Conservation (phyloP, 92 coral and sea anemone species). For the Anthopleura xanthogrammica region DNA sequence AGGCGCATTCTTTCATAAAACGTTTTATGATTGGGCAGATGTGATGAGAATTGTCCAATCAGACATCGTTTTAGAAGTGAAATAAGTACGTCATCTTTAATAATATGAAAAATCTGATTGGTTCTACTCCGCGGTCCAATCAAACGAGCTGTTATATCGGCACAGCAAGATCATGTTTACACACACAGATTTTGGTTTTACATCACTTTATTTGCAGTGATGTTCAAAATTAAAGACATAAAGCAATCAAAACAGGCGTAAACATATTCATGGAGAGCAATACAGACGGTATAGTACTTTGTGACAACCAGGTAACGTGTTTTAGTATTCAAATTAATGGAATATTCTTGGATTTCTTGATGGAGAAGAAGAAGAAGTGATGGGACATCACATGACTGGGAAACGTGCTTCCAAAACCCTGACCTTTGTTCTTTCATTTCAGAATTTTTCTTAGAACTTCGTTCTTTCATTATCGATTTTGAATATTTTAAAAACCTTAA, state of each 20-base stretch:
- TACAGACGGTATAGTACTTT: slow-evolving; percentile 41
- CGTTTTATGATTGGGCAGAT: slow-evolving; percentile 20
- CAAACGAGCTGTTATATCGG: not conserved
- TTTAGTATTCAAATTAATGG: not conserved
- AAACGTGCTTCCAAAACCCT: not conserved
- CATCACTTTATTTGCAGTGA: not conserved
- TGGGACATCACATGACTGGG: not conserved
- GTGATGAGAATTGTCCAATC: not conserved
- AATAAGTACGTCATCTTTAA: not conserved
- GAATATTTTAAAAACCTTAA: too few relatives aligned
- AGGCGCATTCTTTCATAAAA: slow-evolving; percentile 11
- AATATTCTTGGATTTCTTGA: not conserved
- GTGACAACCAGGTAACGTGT: slow-evolving; percentile 37
- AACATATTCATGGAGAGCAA: slow-evolving; percentile 61
- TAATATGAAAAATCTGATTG: not conserved
- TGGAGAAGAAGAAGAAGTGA: not conserved
- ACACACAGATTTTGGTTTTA: not conserved
- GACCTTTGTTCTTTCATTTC: not conserved
- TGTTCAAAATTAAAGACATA: not conserved
- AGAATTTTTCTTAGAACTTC: not conserved
- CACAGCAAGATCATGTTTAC: not conserved
- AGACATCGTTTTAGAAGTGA: not conserved
- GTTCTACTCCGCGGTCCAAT: slow-evolving; percentile 10
- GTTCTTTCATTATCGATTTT: not conserved
- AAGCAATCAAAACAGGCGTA: not conserved